Evolutionary conservation across 2,888 invertebrate genomes (phyloP).

Genomic region (Tinea pellionella): DNA sequence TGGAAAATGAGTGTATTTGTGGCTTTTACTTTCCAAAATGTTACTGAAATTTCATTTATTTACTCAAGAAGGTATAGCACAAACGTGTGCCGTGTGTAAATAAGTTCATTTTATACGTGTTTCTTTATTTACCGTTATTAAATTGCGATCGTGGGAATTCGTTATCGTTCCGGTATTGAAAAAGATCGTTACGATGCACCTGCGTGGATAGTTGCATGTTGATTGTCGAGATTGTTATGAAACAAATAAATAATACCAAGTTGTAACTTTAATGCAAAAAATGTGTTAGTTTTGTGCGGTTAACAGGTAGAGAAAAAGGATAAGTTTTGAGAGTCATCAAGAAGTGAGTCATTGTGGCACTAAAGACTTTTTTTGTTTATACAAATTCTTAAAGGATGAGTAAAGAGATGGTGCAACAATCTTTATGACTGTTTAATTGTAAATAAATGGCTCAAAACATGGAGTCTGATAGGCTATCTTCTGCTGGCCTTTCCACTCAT

Average conservation of each 20-base stretch:
- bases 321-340: neutral
- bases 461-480: conserved; percentile 61
- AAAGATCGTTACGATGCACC: conserved; percentile 45
- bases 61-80: conserved; percentile 51
- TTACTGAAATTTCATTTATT: conserved; percentile 39
- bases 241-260: neutral
- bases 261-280: neutral
- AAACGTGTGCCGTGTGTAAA: neutral
- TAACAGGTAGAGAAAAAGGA: neutral
- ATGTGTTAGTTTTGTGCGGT: neutral
- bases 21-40: conserved; percentile 55
- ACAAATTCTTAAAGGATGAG: neutral
- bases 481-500: conserved; percentile 60
- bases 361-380: neutral
- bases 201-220: conserved; percentile 32
- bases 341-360: neutral
- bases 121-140: conserved; percentile 52
- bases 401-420: neutral
- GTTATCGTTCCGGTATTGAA: conserved; percentile 27
- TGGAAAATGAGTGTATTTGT: conserved; percentile 27
- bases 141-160: conserved; percentile 41
- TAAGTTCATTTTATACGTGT: conserved; percentile 22
- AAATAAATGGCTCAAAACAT: conserved; percentile 51
- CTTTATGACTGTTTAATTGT: neutral
- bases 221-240: conserved; percentile 17